A percentile compares a stretch with the other conserved stretches of the same genome.
Evolutionary conservation across 2,888 invertebrate species (phyloP).

Genomic region (Hirtodrosophila alboralis): DNA sequence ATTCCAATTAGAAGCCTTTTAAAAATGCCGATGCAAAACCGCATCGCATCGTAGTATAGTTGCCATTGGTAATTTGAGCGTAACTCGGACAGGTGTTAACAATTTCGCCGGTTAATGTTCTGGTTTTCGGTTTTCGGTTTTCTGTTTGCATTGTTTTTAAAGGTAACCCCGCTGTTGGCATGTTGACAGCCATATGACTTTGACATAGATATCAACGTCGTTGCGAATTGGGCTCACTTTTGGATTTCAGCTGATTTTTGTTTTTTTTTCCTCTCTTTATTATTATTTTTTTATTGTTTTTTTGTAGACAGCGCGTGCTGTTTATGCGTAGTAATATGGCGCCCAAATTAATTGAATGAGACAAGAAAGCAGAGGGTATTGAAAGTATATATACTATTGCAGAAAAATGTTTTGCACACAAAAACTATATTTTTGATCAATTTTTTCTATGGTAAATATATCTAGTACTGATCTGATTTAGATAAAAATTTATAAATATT

Average conservation of each 20-base stretch:
- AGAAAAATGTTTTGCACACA: too few species aligned
- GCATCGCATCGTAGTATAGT: slow-evolving; percentile 5
- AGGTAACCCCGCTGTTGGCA: slow-evolving; percentile 25
- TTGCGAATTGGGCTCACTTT: slow-evolving; percentile 26
- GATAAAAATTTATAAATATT: too few species aligned
- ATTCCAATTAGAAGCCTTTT: slow-evolving; percentile 19
- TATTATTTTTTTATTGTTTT: slow-evolving; percentile 15
- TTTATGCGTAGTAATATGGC: slow-evolving; percentile 33
- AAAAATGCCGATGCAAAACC: slow-evolving; percentile 11
- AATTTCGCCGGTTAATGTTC: slow-evolving; percentile 25
- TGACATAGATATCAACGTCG: slow-evolving; percentile 62
- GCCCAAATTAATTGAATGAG: slow-evolving; percentile 27
- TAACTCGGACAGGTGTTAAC: slow-evolving; percentile 53
- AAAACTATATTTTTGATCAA: too few species aligned
- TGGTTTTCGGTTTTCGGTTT: slow-evolving; percentile 4
- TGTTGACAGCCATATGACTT: slow-evolving; percentile 51
- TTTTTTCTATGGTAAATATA: too few species aligned
- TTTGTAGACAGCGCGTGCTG: slow-evolving; percentile 32
- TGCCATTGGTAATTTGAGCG: slow-evolving; percentile 51
- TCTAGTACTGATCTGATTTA: too few species aligned
- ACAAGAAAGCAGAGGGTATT: too few species aligned
- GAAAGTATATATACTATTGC: too few species aligned
- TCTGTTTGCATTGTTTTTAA: slow-evolving; percentile 16
- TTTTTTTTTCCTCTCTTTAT: slow-evolving; percentile 5
- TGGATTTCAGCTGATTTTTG: slow-evolving; percentile 37